These are phyloP conservation scores for Limnephilus lunatus DNA, from an alignment of 2,888 invertebrate species.

Conservation along the genomic window DNA sequence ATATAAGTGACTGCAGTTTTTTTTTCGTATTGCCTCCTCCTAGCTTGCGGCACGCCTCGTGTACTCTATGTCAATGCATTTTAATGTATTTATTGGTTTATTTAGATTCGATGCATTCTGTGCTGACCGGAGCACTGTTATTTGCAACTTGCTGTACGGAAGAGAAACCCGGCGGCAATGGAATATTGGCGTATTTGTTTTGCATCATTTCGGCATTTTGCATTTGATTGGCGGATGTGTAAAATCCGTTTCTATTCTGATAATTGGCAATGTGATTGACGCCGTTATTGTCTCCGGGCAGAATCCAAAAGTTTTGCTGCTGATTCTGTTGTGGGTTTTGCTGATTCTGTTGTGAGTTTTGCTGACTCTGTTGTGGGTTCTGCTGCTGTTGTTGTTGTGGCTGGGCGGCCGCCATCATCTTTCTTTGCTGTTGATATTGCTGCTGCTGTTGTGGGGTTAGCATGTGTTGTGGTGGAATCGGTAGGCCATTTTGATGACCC, in stretches of 20 bases:
- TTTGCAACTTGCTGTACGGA: constrained; percentile 70
- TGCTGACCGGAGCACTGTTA: constrained; percentile 71
- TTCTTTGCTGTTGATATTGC: constrained; percentile 69
- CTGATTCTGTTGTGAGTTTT: constrained; percentile 8
- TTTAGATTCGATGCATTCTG: constrained; percentile 78
- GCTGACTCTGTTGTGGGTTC: constrained; percentile 17
- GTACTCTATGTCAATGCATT: background rate
- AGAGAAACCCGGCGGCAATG: constrained; percentile 75
- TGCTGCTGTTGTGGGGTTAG: constrained; percentile 69
- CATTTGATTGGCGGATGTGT: constrained; percentile 58
- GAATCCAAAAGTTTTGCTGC: constrained; percentile 52
- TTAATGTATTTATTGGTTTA: constrained; percentile 67
- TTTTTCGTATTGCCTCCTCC: background rate
- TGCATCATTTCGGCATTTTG: constrained; percentile 63
- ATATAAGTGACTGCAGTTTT: background rate
- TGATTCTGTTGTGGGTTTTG: constrained; percentile 7
- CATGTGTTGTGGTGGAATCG: constrained; percentile 56
- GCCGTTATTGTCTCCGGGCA: constrained; percentile 56
- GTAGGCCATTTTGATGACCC: constrained; percentile 51
- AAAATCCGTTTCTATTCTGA: constrained; percentile 63
- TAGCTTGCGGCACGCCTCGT: background rate
- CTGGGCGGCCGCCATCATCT: constrained; percentile 21
- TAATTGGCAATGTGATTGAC: constrained; percentile 52
- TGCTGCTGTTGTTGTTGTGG: constrained; percentile 32
- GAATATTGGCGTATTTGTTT: constrained; percentile 67